Percentiles rank a stretch among this genome's conserved stretches.
These are phyloP conservation scores for Acanthosepion pharaonis DNA, from an alignment of 2,888 invertebrate genomes.

Conservation along the genomic window DNA sequence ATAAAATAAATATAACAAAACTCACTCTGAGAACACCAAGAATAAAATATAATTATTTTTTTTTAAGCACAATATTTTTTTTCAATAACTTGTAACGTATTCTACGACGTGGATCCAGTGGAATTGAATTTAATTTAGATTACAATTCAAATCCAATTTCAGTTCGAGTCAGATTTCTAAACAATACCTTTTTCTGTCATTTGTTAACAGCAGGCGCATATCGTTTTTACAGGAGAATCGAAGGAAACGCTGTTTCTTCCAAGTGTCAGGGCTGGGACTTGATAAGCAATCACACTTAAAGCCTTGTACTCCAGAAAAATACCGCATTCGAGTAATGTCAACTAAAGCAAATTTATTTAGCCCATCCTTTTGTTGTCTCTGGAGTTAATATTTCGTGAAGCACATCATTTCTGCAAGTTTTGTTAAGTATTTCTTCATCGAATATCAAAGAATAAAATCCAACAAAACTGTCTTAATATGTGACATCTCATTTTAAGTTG, in stretches of 20 bases:
- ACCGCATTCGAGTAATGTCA: neutral
- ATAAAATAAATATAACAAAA: neutral
- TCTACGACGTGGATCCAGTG: neutral
- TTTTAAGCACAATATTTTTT: neutral
- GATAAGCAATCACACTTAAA: neutral
- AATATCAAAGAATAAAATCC: neutral
- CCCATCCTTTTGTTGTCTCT: neutral
- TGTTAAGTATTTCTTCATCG: neutral
- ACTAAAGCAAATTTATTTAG: neutral
- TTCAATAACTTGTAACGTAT: neutral
- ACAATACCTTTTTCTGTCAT: neutral
- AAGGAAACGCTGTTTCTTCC: neutral
- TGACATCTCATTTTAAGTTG: neutral
- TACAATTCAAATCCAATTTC: slow-evolving; percentile 10
- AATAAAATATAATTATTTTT: neutral
- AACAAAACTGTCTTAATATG: neutral
- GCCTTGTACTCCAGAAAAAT: neutral
- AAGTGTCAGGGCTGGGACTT: neutral
- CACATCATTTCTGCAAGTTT: neutral
- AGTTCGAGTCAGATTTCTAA: neutral
- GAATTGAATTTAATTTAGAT: neutral
- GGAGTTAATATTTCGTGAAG: neutral
- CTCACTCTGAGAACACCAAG: neutral
- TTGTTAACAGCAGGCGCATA: neutral
- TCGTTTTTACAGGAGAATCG: neutral